Base-by-base conservation (phyloP, 2,113 vertebrate genomes). In the Nerophis ophidion region DNA sequence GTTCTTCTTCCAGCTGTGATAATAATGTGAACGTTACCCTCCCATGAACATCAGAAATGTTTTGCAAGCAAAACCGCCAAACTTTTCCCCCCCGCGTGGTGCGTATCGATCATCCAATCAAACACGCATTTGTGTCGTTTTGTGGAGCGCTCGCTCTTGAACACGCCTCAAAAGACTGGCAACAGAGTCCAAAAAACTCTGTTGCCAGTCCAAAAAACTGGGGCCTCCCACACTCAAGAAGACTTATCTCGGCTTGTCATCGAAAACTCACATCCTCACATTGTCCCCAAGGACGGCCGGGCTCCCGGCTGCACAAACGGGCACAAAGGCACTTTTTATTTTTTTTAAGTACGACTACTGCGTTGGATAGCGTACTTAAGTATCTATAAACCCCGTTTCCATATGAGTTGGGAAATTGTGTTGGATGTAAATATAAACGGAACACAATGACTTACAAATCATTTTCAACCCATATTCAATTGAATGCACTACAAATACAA, bases 231-330 rank as follows among this genome's bases (percentile, higher is more conserved):
- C 59, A 63, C 69, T 63, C 56, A 40, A 42, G 54, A 58, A 33
- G 53, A 57, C 66, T 86, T 90, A 89, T 89, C 84, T 13, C 47
- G 34, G 15, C 66, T 82, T 82, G 80, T 85, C 84, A 90, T 90
- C 87, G 82, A 85, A 81, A 80, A 81, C 70, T 89, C 89, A 88
- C 81, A 90, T 90, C 88, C 86, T 90, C 76, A 71, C 84, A 90
- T 89, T 90, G 86, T 89, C 84, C 86, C 84, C 64, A 73, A 85
- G 88, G 85, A 83, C 88, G 70, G 79, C 80, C 66, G 81, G 85
- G 77, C 77, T 84, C 74, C 74, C 80, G 84, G 85, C 75, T 85
- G 71, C 51, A 81, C 68, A 76, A 26, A 9, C 58, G 38, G 40
- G 38, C 53, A 40, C 15, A 55, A 40, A 35, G 16, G 35, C 53